A percentile compares a stretch with the other conserved stretches of the same genome.
Evolutionary conservation across 2,888 invertebrate species (phyloP).

Genomic region (Diaphora mendica): DNA sequence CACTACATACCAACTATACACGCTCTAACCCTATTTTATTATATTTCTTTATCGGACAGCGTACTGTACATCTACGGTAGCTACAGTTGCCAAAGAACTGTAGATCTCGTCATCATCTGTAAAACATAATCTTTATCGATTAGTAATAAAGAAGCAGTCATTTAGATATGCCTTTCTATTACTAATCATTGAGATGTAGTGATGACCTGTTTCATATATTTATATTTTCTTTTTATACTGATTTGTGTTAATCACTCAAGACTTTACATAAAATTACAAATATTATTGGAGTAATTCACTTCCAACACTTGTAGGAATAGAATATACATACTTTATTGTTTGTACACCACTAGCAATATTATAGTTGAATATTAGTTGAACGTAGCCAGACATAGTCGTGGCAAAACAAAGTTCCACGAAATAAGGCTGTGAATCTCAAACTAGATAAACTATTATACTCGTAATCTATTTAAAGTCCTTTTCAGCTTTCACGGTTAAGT

Average conservation of each 20-base stretch:
- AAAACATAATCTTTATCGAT: too few species aligned
- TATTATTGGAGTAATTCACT: not conserved
- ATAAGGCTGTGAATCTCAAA: not conserved
- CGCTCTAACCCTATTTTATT: too few species aligned
- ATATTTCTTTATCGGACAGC: not conserved
- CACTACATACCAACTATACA: not conserved
- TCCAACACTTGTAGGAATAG: not conserved
- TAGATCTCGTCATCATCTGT: not conserved
- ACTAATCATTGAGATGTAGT: not conserved
- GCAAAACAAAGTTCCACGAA: not conserved
- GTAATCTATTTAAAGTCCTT: not conserved
- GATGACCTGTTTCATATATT: not conserved
- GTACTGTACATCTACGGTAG: not conserved
- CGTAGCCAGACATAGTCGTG: too few species aligned
- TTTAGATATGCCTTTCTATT: not conserved
- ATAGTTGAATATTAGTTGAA: too few species aligned
- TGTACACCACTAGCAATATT: too few species aligned
- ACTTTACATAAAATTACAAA: not conserved
- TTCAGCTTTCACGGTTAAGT: not conserved
- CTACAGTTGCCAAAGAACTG: not conserved
- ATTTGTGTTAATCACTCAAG: not conserved
- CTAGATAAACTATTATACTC: not conserved
- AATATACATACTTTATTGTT: too few species aligned
- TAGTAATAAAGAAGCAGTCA: not conserved
- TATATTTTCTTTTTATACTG: not conserved